Base-by-base conservation (phyloP, 2,797 vertebrate genomes). In the Apodemus agrarius region DNA sequence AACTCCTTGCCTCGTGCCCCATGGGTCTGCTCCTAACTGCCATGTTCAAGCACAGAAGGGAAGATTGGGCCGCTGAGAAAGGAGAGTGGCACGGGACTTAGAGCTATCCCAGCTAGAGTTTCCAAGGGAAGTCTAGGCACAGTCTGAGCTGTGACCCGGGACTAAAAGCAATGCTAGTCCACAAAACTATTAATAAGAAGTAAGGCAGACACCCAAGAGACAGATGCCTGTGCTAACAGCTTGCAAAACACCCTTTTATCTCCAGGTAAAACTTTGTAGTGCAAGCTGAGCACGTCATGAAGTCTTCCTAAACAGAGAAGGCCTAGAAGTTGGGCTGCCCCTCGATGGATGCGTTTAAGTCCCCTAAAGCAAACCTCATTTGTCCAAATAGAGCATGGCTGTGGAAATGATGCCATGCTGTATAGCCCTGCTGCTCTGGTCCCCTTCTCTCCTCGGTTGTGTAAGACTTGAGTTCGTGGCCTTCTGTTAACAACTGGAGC, bases 21-120 rank as follows among this genome's bases (percentile, higher is more conserved):
- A 1, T 43, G 2, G 49, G 69, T 75, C 52, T 17, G 24, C 2
- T 94, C 61, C 40, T 21, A 7, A 2, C 13, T 19, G 43, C 21
- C 26, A 37, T 24, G 4, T 37, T 67, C 17, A 75, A 86, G 31
- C 19, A 22, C 26, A 24, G 40, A 17, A 87, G 52, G 9, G 34
- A 2, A 83, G 21, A 40, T 17, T 26, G 10, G 9, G 37, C 24
- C 26, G 5, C 29, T 34, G 52, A 61, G 4, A 19, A 67, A 40
- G 13, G 34, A 34, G 17, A 17, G 1, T 2, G 1, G 7, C 22
- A 24, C 4, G 7, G 1, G 16, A 17, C 11, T 7, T 40, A 61
- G 72, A 40, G 26, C 21, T 43, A n/a, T 24, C 9, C 31, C 14
- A 13, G 14, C 3, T 4, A 57, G 26, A 4, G 16, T 61, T 34